These are phyloP conservation scores for Cololabis saira DNA, from an alignment of 2,113 vertebrate species.

Conservation along the genomic window DNA sequence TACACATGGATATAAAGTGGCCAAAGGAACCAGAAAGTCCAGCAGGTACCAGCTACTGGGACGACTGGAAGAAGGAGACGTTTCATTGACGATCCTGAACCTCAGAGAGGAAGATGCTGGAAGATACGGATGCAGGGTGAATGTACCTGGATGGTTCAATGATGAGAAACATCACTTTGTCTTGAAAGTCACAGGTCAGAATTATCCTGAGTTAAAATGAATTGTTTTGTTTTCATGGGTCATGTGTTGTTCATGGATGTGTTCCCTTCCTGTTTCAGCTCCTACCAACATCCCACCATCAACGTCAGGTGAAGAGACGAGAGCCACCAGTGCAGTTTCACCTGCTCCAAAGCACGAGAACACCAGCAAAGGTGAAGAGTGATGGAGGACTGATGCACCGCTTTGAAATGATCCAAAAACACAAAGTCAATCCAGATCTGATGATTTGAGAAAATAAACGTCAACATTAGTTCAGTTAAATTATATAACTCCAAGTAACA, in stretches of 20 bases:
- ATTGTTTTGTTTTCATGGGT: background rate
- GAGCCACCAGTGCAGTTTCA: background rate
- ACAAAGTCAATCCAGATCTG: background rate
- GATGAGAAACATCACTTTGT: background rate
- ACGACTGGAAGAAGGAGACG: slow-evolving; percentile 35
- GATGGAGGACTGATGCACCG: no score
- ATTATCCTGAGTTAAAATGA: background rate
- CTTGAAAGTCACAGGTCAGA: slow-evolving; percentile 23
- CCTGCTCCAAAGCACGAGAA: no score
- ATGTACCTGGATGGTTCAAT: slow-evolving; percentile 5
- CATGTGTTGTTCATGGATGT: background rate
- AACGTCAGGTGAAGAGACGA: accelerated
- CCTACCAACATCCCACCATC: background rate
- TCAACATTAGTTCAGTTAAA: background rate
- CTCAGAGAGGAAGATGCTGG: slow-evolving; percentile 28
- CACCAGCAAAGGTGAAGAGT: no score
- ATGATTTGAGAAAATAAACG: background rate
- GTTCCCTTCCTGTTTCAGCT: background rate
- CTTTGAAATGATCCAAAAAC: slow-evolving; percentile 5
- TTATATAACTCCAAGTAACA: no score
- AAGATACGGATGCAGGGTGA: slow-evolving; percentile 30
- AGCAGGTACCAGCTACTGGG: slow-evolving; percentile 40
- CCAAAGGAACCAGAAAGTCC: accelerated
- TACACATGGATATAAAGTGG: accelerated
- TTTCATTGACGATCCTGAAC: slow-evolving; percentile 43